Evolutionary conservation across 2,113 vertebrate species (phyloP).

Genomic region (Myxocyprinus asiaticus): DNA sequence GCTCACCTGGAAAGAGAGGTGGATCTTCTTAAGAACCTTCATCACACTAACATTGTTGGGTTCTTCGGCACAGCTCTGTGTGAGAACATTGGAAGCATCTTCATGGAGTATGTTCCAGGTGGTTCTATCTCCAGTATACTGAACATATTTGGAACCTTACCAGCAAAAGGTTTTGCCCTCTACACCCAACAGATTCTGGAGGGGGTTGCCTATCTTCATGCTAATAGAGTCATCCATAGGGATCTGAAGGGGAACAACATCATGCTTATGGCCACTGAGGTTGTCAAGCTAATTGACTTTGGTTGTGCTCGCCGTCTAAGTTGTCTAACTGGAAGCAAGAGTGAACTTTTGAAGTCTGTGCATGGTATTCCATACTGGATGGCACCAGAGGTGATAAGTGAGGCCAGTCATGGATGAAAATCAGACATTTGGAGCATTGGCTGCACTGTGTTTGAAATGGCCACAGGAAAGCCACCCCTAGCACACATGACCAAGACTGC

Average conservation of each 20-base stretch:
- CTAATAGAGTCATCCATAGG: slow-evolving; percentile 87
- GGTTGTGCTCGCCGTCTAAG: slow-evolving; percentile 88
- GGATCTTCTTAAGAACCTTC: slow-evolving; percentile 86
- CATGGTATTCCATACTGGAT: slow-evolving; percentile 96
- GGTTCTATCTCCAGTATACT: slow-evolving; percentile 90
- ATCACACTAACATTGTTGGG: slow-evolving; percentile 88
- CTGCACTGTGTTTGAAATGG: slow-evolving; percentile 95
- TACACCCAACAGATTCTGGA: slow-evolving; percentile 89
- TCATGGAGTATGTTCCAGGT: slow-evolving; percentile 96
- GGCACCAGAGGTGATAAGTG: slow-evolving; percentile 92
- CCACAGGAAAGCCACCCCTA: slow-evolving; percentile 88
- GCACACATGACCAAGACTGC: slow-evolving; percentile 90
- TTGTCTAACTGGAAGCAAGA: slow-evolving; percentile 73
- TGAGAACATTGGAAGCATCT: slow-evolving; percentile 85
- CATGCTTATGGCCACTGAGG: slow-evolving; percentile 91
- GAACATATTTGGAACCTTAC: slow-evolving; percentile 85
- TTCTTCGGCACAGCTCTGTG: slow-evolving; percentile 88
- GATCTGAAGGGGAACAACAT: slow-evolving; percentile 94
- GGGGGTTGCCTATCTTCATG: slow-evolving; percentile 88
- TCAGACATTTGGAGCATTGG: slow-evolving; percentile 95
- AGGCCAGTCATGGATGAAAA: slow-evolving; percentile 89
- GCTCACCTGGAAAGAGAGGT: slow-evolving; percentile 86
- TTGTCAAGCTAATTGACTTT: slow-evolving; percentile 94
- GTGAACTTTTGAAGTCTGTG: slow-evolving; percentile 85
- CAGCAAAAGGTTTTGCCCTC: slow-evolving; percentile 84